Percentiles rank a stretch among this genome's conserved stretches.
phyloP scores from a whole-genome alignment of 2,888 invertebrate genomes.

The Acanthosepion lycidas region DNA sequence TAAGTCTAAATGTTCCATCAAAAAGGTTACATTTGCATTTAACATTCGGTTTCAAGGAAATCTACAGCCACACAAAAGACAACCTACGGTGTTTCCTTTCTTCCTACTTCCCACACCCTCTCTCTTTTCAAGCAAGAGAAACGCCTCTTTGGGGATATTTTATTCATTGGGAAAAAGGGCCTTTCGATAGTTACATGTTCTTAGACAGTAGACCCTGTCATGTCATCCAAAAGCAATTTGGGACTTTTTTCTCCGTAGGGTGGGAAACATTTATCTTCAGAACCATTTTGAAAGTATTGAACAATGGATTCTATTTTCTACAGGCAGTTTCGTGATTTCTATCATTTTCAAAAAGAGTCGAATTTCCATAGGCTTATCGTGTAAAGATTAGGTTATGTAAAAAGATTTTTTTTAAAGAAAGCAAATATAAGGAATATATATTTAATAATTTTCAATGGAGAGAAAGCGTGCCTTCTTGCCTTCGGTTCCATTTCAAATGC shows the following conservation, averaged over 20 bases:
- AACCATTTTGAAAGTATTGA: background rate
- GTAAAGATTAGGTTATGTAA: background rate
- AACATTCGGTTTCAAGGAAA: background rate
- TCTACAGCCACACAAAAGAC: background rate
- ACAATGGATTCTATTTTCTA: background rate
- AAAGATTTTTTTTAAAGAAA: background rate
- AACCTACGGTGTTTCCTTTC: background rate
- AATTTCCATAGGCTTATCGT: background rate
- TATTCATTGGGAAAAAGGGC: background rate
- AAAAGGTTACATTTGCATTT: background rate
- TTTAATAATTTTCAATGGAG: background rate
- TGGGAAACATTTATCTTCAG: background rate
- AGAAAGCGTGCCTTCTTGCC: background rate
- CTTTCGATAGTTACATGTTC: background rate
- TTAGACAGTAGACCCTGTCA: background rate
- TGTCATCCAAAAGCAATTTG: background rate
- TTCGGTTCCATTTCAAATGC: background rate
- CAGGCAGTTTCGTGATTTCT: slow-evolving; percentile 18
- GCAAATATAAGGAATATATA: background rate
- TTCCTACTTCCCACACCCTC: background rate
- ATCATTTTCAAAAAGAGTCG: background rate
- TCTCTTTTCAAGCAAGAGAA: background rate
- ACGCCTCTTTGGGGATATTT: background rate
- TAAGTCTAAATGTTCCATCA: background rate
- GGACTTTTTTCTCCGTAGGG: background rate